phyloP scores from a whole-genome alignment of 2,113 vertebrate species.

The Dasyornis broadbenti region DNA sequence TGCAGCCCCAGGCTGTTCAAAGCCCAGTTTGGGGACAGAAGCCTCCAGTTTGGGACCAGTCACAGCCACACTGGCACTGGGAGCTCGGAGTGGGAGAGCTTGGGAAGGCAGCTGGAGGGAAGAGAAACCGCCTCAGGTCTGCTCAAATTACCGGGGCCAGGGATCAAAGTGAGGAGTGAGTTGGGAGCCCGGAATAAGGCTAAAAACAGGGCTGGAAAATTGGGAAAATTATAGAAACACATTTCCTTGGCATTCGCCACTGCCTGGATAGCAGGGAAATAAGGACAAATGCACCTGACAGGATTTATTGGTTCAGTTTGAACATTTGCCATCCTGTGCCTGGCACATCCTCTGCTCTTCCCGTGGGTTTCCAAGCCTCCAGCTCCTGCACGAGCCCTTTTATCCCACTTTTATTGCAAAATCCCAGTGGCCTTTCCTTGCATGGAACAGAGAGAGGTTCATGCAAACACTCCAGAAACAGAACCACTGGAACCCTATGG shows the following conservation, averaged over 20 bases:
- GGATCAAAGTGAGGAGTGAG: neutral
- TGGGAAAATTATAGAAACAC: neutral
- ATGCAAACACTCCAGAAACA: neutral
- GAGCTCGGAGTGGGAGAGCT: neutral
- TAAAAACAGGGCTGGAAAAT: neutral
- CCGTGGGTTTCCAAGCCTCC: neutral
- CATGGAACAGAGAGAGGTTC: too few relatives aligned
- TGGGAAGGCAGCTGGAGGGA: neutral
- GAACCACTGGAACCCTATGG: slow-evolving; percentile 1
- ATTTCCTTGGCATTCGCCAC: neutral
- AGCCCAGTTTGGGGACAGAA: neutral
- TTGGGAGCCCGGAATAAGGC: neutral
- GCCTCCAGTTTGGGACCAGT: neutral
- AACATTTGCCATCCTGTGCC: neutral
- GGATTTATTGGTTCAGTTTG: neutral
- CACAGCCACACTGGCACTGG: accelerated
- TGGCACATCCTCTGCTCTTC: neutral
- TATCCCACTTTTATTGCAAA: neutral
- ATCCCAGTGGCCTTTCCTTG: neutral
- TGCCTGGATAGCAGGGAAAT: neutral
- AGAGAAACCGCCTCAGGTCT: neutral
- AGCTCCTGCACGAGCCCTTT: neutral
- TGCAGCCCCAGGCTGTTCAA: neutral
- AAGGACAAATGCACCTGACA: neutral
- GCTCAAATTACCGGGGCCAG: neutral